Evolutionary conservation across 1,140 invertebrate species (phyloP), one percentile per base, ranked within the genome.

Genomic region (Ridgeia piscesae): DNA sequence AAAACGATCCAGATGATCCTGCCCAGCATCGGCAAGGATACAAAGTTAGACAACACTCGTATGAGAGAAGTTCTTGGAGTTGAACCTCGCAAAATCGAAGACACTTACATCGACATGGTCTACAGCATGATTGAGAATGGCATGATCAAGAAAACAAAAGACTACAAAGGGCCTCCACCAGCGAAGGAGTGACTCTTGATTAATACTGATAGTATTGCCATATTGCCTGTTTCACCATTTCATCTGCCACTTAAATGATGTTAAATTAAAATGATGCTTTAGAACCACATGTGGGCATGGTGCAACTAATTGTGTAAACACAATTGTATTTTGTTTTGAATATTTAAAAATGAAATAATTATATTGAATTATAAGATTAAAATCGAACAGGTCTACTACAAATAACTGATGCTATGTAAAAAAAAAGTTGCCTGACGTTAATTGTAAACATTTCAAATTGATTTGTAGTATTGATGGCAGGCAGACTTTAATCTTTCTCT

Each of bases 1-100:
- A 95, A 95, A 92, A 95, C 95, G 35, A 94, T 96, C 14, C 96
- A 96, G 92, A 94, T 95, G 91, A 94, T 96, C 33, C 94, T 97
- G 89, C 95, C 96, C 8, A 94, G 96, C 42, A 93, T 97, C 31
- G 96, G 96, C 91, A 95, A 96, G 92, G 95, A 96, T 89, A 93
- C 96, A 91, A 95, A 95, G 91, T 96, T 96, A 94, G 96, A 97
- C 93, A 97, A 97, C 92, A 94, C 95, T n/a, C 93, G 96, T 95
- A 96, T 96, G 94, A 95, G 95, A 93, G 94, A 95, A 89, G 93
- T 96, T 31, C 94, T 96, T 21, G 95, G 94, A n/a, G 95, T 96
- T 33, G 94, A 94, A 77, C 96, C 95, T 89, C 93, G 93, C 48
- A 94, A 96, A 91, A 92, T 94, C 11, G 95, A 96, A 92, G 95